phyloP scores from a whole-genome alignment of 2,888 invertebrate species.

The Synergus japonicus region DNA sequence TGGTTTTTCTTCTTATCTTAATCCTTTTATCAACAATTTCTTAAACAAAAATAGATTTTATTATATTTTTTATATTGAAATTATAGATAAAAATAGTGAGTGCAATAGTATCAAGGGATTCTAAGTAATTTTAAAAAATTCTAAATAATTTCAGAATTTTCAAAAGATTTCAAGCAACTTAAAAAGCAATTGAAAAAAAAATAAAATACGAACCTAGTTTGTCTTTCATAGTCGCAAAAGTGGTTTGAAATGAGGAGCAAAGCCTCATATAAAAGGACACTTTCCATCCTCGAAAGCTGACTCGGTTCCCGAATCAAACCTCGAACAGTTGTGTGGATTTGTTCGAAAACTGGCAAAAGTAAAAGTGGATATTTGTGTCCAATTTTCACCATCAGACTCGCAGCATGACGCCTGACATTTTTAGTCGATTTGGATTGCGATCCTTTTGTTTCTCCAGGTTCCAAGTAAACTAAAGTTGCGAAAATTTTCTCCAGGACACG shows the following conservation, averaged over 20 bases:
- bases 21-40: background rate
- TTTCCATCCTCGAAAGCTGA: slow-evolving; percentile 89
- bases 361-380: slow-evolving; percentile 92
- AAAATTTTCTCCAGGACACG: slow-evolving; percentile 94
- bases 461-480: slow-evolving; percentile 87
- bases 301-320: slow-evolving; percentile 84
- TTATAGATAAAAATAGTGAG: too few species aligned
- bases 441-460: slow-evolving; percentile 83
- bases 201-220: slow-evolving; percentile 80
- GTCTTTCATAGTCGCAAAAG: slow-evolving; percentile 91
- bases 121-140: too few species aligned
- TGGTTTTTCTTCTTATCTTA: too few species aligned
- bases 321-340: slow-evolving; percentile 88
- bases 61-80: too few species aligned
- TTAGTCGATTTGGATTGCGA: slow-evolving; percentile 87
- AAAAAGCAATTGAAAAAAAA: background rate
- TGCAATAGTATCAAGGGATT: too few species aligned
- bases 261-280: slow-evolving; percentile 89
- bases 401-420: slow-evolving; percentile 93
- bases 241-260: slow-evolving; percentile 91
- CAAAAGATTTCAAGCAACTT: too few species aligned
- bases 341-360: slow-evolving; percentile 91
- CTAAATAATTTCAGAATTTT: too few species aligned
- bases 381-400: slow-evolving; percentile 92
- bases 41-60: too few species aligned